Percentiles rank a stretch among this genome's conserved stretches.
These are phyloP conservation scores for Sphenodon punctatus DNA, from an alignment of 2,797 vertebrate species.

Conservation along the genomic window DNA sequence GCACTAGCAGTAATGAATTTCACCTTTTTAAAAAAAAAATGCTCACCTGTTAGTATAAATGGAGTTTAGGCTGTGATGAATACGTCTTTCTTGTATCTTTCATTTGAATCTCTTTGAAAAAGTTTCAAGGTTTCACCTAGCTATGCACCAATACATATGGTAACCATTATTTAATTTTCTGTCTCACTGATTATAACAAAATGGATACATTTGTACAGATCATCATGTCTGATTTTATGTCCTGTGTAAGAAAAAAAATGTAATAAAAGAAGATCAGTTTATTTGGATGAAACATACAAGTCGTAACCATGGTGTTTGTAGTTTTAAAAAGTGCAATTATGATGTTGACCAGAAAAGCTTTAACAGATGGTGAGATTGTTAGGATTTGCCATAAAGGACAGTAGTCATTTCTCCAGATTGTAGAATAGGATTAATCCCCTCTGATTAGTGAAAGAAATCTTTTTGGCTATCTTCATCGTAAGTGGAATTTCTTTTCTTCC, in stretches of 20 bases:
- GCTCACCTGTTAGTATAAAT: neutral
- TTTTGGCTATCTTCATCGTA: neutral
- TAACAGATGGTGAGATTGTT: neutral
- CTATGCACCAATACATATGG: neutral
- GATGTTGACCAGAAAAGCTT: neutral
- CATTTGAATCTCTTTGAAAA: neutral
- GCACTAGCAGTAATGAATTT: neutral
- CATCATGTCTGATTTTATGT: neutral
- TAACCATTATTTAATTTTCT: neutral
- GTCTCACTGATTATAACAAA: neutral
- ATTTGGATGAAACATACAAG: neutral
- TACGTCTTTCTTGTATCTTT: neutral
- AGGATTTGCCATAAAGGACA: neutral
- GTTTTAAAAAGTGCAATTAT: neutral
- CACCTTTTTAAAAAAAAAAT: neutral
- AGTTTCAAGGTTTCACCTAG: neutral
- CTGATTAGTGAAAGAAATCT: neutral
- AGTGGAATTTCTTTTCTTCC: neutral
- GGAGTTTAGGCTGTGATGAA: neutral
- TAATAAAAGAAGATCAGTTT: neutral
- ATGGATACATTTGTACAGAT: too few species aligned
- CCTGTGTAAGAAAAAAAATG: too few species aligned
- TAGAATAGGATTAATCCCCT: accelerated
- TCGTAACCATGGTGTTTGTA: too few species aligned
- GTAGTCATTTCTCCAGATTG: neutral